phyloP scores from a whole-genome alignment of 2,888 invertebrate genomes.

The Pristionchus maxplancki region DNA sequence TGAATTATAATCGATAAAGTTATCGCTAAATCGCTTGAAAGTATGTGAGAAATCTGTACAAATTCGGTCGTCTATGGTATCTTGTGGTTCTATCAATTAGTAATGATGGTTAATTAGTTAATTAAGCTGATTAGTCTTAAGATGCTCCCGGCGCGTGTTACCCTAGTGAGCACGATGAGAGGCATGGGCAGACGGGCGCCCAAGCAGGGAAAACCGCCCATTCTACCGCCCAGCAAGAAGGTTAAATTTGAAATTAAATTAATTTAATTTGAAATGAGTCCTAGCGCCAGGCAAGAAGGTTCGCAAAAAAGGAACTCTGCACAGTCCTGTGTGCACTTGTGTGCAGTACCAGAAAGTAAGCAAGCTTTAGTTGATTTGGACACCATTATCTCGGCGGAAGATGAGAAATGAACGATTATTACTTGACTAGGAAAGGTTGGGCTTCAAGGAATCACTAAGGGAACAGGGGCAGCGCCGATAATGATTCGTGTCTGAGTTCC shows the following conservation, averaged over 20 bases:
- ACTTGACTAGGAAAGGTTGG: no score
- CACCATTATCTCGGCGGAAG: no score
- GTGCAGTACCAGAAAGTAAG: no score
- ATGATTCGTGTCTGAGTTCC: no score
- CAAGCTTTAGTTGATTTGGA: no score
- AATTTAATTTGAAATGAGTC: not conserved
- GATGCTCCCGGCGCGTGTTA: not conserved
- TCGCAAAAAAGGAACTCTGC: no score
- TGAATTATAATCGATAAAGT: not conserved
- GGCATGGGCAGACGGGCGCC: slow-evolving; percentile 64
- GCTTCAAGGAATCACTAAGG: no score
- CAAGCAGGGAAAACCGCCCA: slow-evolving; percentile 73
- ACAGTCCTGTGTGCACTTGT: no score
- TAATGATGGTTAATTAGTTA: not conserved
- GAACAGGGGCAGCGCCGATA: no score
- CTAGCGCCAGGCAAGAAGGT: no score
- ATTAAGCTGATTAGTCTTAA: not conserved
- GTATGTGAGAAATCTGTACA: not conserved
- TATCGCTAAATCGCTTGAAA: not conserved
- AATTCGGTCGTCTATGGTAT: not conserved
- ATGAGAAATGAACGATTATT: no score
- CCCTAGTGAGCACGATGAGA: slow-evolving; percentile 37
- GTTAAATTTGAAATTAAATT: slow-evolving; percentile 37
- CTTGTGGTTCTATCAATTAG: no score
- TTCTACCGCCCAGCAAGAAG: slow-evolving; percentile 73